Evolutionary conservation across 2,113 vertebrate species (phyloP).

Genomic region (Pseudopodoces humilis): DNA sequence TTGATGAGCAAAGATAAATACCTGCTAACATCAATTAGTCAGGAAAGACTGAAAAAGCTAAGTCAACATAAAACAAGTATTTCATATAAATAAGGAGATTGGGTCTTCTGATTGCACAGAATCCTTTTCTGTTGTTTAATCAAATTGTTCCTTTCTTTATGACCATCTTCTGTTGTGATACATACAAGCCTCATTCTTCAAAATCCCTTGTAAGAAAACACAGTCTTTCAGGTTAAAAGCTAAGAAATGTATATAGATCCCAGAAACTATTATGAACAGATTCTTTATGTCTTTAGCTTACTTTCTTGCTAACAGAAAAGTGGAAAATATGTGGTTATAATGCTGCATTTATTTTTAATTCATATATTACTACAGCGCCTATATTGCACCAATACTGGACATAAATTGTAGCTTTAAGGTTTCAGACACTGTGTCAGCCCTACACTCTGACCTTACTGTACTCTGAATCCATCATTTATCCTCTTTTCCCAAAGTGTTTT

Average conservation of each 20-base stretch:
- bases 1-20: not conserved
- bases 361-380: not conserved
- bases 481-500: not conserved
- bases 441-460: not conserved
- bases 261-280: not conserved
- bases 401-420: not conserved
- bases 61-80: not conserved
- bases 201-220: not conserved
- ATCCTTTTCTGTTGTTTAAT: not conserved
- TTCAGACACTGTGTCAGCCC: not conserved
- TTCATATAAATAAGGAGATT: not conserved
- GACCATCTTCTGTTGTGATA: not conserved
- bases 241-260: not conserved
- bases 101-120: not conserved
- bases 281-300: not conserved
- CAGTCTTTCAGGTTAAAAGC: not conserved
- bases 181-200: not conserved
- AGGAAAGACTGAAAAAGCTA: not conserved
- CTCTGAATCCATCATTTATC: not conserved
- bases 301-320: not conserved
- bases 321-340: not conserved
- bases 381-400: not conserved
- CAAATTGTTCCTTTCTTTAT: not conserved
- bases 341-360: not conserved
- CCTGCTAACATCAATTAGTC: not conserved